Percentiles rank a stretch among this genome's conserved stretches.
These are phyloP conservation scores for Oreochromis aureus DNA, from an alignment of 2,113 vertebrate species.

Conservation along the genomic window DNA sequence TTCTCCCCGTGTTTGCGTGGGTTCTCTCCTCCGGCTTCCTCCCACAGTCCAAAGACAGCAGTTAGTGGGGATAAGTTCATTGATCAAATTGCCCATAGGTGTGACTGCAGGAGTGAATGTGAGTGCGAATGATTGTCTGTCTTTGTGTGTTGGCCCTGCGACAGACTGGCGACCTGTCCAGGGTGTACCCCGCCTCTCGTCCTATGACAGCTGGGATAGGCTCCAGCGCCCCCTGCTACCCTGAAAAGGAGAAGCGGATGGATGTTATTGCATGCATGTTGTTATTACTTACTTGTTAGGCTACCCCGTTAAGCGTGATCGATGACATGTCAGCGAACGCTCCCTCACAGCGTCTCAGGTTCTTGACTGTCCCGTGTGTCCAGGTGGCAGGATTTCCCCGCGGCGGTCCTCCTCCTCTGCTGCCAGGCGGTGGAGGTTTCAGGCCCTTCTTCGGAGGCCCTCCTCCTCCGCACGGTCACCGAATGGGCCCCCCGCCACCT, in stretches of 20 bases:
- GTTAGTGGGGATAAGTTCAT: neutral
- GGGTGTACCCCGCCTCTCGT: rapidly evolving
- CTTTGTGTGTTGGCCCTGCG: rapidly evolving
- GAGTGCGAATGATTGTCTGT: rapidly evolving
- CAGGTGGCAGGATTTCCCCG: constrained; percentile 73
- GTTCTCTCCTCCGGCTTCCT: rapidly evolving
- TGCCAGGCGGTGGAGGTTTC: constrained; percentile 74
- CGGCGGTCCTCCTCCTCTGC: constrained; percentile 64
- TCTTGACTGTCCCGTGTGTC: constrained; percentile 5
- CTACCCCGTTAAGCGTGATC: neutral
- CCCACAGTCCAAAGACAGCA: neutral
- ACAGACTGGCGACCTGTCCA: neutral
- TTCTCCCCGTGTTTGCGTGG: neutral
- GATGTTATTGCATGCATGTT: neutral
- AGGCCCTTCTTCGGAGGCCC: constrained; percentile 80
- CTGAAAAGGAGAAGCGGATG: rapidly evolving
- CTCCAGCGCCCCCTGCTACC: rapidly evolving
- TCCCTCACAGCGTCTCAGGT: neutral
- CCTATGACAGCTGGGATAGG: neutral
- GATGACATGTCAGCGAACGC: neutral
- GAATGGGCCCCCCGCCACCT: constrained; percentile 61
- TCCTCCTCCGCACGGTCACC: constrained; percentile 64
- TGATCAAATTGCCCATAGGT: neutral
- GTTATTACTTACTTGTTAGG: neutral
- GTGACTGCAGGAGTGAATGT: too few relatives aligned